phyloP scores from a whole-genome alignment of 2,797 vertebrate genomes.

The Triplophysa yarkandensis region DNA sequence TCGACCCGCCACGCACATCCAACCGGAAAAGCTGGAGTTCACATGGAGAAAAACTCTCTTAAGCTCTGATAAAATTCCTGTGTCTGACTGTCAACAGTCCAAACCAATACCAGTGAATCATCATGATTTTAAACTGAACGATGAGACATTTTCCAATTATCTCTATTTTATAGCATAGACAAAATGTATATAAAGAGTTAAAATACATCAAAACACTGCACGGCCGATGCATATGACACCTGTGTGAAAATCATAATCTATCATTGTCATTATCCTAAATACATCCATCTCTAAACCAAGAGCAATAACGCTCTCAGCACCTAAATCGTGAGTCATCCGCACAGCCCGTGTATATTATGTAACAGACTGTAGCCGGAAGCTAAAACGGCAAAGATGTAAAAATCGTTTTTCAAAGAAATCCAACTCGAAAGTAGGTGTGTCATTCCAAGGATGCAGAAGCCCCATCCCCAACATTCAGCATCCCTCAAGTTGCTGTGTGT shows the following conservation, averaged over 20 bases:
- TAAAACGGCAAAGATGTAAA: constrained; percentile 17
- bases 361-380: constrained; percentile 26
- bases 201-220: not conserved
- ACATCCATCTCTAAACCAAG: not conserved
- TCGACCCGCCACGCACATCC: constrained; percentile 35
- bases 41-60: not conserved
- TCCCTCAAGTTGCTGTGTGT: not conserved
- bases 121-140: not conserved
- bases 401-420: not conserved
- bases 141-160: not conserved
- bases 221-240: not conserved
- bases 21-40: constrained; percentile 3
- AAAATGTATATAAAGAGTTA: not conserved
- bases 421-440: not conserved
- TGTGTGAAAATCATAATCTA: not conserved
- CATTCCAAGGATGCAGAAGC: not conserved
- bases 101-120: not conserved
- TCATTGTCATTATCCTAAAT: not conserved
- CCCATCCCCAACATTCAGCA: constrained; percentile 17
- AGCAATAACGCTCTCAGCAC: constrained; percentile 14
- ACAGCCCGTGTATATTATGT: constrained; percentile 26
- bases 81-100: not conserved
- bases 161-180: not conserved
- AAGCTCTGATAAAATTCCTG: not conserved
- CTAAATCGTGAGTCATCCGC: constrained; percentile 33